Evolutionary conservation across 2,113 vertebrate genomes (phyloP), one percentile per base, ranked within the genome.

Genomic region (Hydrolagus affinis): DNA sequence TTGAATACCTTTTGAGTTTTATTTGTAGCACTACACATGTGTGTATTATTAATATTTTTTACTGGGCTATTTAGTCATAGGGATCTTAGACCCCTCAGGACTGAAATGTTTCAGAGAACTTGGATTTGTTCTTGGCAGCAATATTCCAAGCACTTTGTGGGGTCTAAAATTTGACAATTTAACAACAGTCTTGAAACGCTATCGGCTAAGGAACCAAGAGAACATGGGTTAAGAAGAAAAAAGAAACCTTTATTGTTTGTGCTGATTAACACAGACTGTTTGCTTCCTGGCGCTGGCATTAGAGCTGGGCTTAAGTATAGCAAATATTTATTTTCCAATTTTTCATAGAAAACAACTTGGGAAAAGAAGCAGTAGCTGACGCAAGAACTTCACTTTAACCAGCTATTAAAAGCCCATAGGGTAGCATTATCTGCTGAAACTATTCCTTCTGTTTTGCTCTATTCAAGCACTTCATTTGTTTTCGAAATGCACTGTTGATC

Each of bases 121-220:
- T 12, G 28, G 76, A 62, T 78, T 78, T 78, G 11, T 78, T 62
- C 62, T 62, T 78, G 76, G 76, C 76, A 78, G n/a, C 25, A n/a
- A 60, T 14, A 25, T 59, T 23, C 60, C 11, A 78, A 23, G n/a
- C 57, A 25, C 76, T 78, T 78, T 78, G 76, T 78, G 76, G 15
- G 76, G 76, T 62, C 76, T 25, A 78, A 78, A 56, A 78, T 25
- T 78, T 78, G 57, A 62, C 11, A 62, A 28, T 56, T 78, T 78
- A 25, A 78, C 59, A 23, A 62, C 21, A 11, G 9, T 21, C 25
- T 78, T 62, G 57, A 78, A 78, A 78, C 62, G 57, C 57, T 25
- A 60, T 21, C 59, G 74, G 19, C 74, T 21, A 59, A 77, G 44
- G 19, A 77, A 77, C 9, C 74, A 12, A 77, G 2, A 44, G 44